Evolutionary conservation across 2,797 vertebrate genomes (phyloP).

Genomic region (Streptopelia turtur): DNA sequence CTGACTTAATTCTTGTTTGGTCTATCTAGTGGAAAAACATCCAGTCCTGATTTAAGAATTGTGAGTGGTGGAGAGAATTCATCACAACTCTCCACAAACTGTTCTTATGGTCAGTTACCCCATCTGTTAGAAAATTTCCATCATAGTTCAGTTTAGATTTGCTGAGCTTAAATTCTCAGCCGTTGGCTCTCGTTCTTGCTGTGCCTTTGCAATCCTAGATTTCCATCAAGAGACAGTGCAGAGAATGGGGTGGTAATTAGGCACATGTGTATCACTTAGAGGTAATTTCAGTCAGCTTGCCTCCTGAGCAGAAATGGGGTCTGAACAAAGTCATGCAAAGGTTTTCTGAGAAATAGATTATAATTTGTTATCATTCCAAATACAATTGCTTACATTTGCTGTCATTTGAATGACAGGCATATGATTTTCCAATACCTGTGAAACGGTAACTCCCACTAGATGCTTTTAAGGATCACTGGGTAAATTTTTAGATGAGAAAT

Average conservation of each 20-base stretch:
- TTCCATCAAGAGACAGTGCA: neutral
- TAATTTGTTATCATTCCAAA: neutral
- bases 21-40: conserved; percentile 59
- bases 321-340: neutral
- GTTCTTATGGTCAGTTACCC: conserved; percentile 59
- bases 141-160: conserved; percentile 1
- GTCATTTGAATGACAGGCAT: neutral
- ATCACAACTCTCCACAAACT: neutral
- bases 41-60: conserved; percentile 38
- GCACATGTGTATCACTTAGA: neutral
- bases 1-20: conserved; percentile 62
- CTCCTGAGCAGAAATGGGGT: neutral
- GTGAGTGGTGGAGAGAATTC: neutral
- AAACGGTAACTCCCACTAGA: neutral
- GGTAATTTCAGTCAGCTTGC: neutral
- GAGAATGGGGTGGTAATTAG: neutral
- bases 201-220: neutral
- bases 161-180: neutral
- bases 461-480: neutral
- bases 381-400: neutral
- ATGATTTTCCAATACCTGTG: neutral
- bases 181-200: neutral
- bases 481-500: neutral
- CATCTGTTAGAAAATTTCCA: conserved; percentile 51
- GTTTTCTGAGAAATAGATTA: conserved; percentile 9